phyloP scores from a whole-genome alignment of 2,113 vertebrate genomes.

The Dromiciops gliroides region DNA sequence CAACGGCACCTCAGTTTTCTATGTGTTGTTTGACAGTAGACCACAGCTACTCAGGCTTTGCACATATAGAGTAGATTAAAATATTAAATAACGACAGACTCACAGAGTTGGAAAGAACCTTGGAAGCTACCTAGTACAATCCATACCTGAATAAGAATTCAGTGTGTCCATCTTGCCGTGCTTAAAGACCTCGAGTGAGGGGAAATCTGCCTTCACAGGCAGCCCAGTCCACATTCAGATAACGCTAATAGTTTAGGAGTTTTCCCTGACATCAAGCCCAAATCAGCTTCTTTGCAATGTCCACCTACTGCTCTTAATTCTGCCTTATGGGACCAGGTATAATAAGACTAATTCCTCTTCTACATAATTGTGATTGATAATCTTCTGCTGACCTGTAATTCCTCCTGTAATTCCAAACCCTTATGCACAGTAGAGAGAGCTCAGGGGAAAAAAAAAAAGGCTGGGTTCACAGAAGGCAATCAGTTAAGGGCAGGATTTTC shows the following conservation, averaged over 20 bases:
- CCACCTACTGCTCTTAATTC: neutral
- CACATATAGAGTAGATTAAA: neutral
- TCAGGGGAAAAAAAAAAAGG: neutral
- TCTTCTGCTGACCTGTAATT: neutral
- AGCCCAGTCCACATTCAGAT: neutral
- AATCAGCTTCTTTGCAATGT: neutral
- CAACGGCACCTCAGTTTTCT: neutral
- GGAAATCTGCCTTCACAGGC: neutral
- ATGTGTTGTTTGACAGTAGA: neutral
- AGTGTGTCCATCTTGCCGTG: neutral
- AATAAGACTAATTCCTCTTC: neutral
- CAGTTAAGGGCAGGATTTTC: neutral
- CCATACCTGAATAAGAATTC: neutral
- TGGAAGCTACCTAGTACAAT: neutral
- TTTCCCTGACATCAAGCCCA: neutral
- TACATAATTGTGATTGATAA: neutral
- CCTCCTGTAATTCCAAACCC: neutral
- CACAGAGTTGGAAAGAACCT: neutral
- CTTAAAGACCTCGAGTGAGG: neutral
- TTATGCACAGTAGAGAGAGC: neutral
- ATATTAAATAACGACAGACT: neutral
- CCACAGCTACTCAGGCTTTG: neutral
- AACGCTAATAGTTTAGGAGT: neutral
- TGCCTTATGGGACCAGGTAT: neutral
- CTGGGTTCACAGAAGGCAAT: neutral